A percentile compares a stretch with the other conserved stretches of the same genome.
These are phyloP conservation scores for Panopea generosa DNA, from an alignment of 2,888 invertebrate species.

Conservation along the genomic window DNA sequence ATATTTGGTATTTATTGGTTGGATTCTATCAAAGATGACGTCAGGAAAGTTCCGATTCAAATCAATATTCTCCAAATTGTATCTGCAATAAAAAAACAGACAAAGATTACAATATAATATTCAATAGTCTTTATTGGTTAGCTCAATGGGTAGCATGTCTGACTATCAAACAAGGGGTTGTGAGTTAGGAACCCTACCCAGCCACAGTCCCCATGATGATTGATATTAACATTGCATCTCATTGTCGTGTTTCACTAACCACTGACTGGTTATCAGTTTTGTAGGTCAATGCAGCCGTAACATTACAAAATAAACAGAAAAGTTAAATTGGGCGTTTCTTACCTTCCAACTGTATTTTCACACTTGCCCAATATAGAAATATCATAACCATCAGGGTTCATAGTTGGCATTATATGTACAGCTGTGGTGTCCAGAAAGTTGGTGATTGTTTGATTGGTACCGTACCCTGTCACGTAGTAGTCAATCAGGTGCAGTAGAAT, in stretches of 20 bases:
- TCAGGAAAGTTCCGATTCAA: constrained; percentile 98
- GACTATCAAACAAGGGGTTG: too few species aligned
- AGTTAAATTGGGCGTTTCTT: too few species aligned
- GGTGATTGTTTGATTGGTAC: constrained; percentile 70
- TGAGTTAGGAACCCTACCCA: too few species aligned
- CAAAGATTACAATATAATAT: neutral
- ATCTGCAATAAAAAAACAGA: constrained; percentile 60
- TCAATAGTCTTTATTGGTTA: too few species aligned
- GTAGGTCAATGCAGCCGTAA: too few species aligned
- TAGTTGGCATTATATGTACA: constrained; percentile 82
- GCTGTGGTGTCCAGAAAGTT: constrained; percentile 78
- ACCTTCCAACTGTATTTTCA: constrained; percentile 71
- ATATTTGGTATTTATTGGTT: constrained; percentile 88
- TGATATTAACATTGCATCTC: too few species aligned
- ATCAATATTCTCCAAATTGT: constrained; percentile 89
- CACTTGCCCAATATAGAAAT: constrained; percentile 73
- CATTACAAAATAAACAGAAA: too few species aligned
- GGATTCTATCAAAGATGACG: constrained; percentile 93
- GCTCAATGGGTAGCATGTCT: too few species aligned
- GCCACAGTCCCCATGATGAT: too few species aligned
- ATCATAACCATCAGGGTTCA: constrained; percentile 85
- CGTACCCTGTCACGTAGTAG: constrained; percentile 73
- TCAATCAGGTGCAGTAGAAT: constrained; percentile 89
- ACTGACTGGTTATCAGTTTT: too few species aligned
- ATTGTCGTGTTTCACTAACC: too few species aligned